Evolutionary conservation across 2,797 vertebrate species (phyloP).

Genomic region (Rhynchonycteris naso): DNA sequence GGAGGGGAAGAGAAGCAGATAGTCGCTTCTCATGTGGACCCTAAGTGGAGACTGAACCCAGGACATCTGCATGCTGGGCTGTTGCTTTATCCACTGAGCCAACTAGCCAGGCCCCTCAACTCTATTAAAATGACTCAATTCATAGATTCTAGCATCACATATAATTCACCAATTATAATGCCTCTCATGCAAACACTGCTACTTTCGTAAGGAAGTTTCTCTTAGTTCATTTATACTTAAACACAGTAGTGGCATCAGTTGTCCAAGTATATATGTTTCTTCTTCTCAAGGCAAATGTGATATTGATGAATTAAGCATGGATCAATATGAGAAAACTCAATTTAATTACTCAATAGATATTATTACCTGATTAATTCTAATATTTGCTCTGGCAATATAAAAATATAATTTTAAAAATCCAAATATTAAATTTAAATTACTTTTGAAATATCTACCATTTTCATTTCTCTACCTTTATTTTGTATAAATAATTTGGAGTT

Average conservation of each 20-base stretch:
- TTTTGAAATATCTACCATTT: slow-evolving; percentile 58
- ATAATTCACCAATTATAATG: not conserved
- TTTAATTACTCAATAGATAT: not conserved
- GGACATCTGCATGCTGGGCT: no score
- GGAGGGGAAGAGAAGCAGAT: no score
- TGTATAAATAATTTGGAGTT: slow-evolving; percentile 54
- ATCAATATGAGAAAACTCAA: slow-evolving; percentile 1
- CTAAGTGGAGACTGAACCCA: no score
- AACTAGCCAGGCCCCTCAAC: no score
- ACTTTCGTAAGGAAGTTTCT: not conserved
- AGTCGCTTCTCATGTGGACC: no score
- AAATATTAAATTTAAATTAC: slow-evolving; percentile 53
- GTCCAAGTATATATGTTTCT: not conserved
- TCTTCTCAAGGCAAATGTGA: not conserved
- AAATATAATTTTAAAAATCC: slow-evolving; percentile 15
- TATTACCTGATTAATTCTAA: slow-evolving; percentile 15
- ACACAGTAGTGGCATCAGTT: not conserved
- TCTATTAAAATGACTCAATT: not conserved
- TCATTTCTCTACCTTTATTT: slow-evolving; percentile 41
- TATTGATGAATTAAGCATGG: not conserved
- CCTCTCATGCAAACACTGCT: not conserved
- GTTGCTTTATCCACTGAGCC: no score
- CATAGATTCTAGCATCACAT: not conserved
- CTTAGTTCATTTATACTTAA: slow-evolving; percentile 13
- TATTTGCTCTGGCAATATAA: slow-evolving; percentile 25